Base-by-base conservation (phyloP, 2,113 vertebrate genomes). In the Cephalopterus ornatus region DNA sequence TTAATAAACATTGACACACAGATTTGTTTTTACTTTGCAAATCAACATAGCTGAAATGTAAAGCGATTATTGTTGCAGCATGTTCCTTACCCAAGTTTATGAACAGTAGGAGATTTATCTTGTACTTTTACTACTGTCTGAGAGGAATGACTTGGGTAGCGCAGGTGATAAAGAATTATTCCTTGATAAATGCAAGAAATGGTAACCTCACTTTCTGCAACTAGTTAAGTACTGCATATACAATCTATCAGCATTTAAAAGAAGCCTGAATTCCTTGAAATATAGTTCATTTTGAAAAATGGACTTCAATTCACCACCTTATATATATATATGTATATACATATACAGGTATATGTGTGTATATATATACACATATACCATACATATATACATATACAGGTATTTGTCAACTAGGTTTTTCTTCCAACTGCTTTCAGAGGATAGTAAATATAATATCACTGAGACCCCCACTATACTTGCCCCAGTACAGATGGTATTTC, bases 401-500 rank as follows among this genome's bases (percentile, higher is more conserved):
- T 28, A 62, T 12, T 77, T 58, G 7, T 39, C 32, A 41, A 12
- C 30, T 27, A 12, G 41, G 23, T 12, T 23, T 37, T 7, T 6
- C 10, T 21, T 7, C 4, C 12, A 47, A 3, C 23, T 76, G 11
- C 9, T 70, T 78, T 46, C 58, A 46, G 23, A 72, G 3, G 9
- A 46, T 2, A 72, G 1, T 30, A 63, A 33, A 24, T 23, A 2
- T 15, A 27, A 18, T 33, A 63, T 28, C 20, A 63, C 0, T 0
- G 8, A 23, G 30, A 90, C 33, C 2, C 2, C 14, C 18, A 56
- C 0, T 6, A 9, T 9, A 85, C 35, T 18, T 53, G 19, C 22
- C 32, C 81, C 32, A 47, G 20, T 18, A 65, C 17, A 14, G 20
- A 58, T 0, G 8, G 28, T 59, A 72, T 50, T 8, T 68, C 13